A percentile compares a stretch with the other conserved stretches of the same genome.
These are phyloP conservation scores for Drosophila lacicola DNA, from an alignment of 2,888 invertebrate genomes.

Conservation along the genomic window DNA sequence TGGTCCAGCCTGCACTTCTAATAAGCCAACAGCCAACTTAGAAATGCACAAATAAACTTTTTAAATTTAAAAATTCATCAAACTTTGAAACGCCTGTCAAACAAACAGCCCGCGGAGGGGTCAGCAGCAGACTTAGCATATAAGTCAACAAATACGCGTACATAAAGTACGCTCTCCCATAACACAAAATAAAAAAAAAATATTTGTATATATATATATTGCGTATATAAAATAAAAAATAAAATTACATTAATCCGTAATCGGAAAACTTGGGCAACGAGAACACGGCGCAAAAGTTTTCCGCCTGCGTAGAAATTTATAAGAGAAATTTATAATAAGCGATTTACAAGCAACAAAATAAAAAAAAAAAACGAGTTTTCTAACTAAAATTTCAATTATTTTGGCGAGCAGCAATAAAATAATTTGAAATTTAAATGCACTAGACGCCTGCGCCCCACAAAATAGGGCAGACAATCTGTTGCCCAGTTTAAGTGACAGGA, in stretches of 20 bases:
- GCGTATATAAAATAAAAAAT: conserved; percentile 36
- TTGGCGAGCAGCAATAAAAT: conserved; percentile 65
- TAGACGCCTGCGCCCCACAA: conserved; percentile 24
- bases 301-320: conserved; percentile 54
- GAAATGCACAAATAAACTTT: conserved; percentile 80
- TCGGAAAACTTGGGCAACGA: conserved; percentile 78
- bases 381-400: conserved; percentile 79
- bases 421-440: conserved; percentile 79
- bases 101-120: conserved; percentile 63
- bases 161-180: conserved; percentile 28
- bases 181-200: conserved; percentile 27
- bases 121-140: conserved; percentile 39
- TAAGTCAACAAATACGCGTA: conserved; percentile 38
- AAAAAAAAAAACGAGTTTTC: conserved; percentile 63
- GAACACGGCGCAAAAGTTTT: conserved; percentile 62
- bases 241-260: conserved; percentile 82
- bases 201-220: conserved; percentile 30
- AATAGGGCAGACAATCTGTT: conserved; percentile 69
- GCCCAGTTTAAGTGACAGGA: conserved; percentile 43
- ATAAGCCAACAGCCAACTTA: conserved; percentile 73
- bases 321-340: conserved; percentile 70
- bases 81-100: conserved; percentile 73
- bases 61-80: conserved; percentile 81
- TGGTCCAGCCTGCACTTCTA: conserved; percentile 59
- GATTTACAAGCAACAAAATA: conserved; percentile 68